These are phyloP conservation scores for Latrodectus hesperus DNA, from an alignment of 2,888 invertebrate species.

Conservation along the genomic window DNA sequence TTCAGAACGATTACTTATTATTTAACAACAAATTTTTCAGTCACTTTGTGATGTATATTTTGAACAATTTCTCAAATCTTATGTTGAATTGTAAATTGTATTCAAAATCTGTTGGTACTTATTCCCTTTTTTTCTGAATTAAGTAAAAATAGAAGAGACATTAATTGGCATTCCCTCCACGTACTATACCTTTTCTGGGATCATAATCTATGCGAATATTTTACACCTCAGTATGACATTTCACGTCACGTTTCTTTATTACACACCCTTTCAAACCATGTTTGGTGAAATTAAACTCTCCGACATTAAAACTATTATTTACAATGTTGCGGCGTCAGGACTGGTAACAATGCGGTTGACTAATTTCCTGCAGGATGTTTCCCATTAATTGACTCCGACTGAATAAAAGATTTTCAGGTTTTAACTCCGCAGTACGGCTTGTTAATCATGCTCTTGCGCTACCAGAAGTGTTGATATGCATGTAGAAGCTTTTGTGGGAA, in stretches of 20 bases:
- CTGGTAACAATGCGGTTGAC: conserved; percentile 46
- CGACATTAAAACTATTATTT: conserved; percentile 56
- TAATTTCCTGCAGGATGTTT: conserved; percentile 49
- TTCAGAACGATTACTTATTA: too few species aligned
- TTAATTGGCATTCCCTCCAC: conserved; percentile 24
- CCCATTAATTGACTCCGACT: conserved; percentile 42
- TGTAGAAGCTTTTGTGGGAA: conserved; percentile 21
- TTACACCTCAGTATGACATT: conserved; percentile 15
- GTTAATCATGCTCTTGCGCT: background rate
- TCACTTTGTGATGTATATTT: too few species aligned
- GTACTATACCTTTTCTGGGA: background rate
- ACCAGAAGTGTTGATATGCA: conserved; percentile 19
- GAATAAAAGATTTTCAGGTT: conserved; percentile 39
- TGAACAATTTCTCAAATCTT: too few species aligned
- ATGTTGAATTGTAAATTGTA: too few species aligned
- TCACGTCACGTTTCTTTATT: conserved; percentile 11
- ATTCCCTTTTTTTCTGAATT: too few species aligned
- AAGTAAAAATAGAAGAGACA: background rate
- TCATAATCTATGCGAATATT: conserved; percentile 40
- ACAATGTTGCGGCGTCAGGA: conserved; percentile 23
- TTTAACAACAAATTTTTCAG: too few species aligned
- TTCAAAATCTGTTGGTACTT: too few species aligned
- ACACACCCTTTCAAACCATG: conserved; percentile 6
- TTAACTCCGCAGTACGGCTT: background rate
- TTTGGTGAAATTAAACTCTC: conserved; percentile 35